Evolutionary conservation across 2,113 vertebrate species (phyloP).

Genomic region (Cromileptes altivelis): DNA sequence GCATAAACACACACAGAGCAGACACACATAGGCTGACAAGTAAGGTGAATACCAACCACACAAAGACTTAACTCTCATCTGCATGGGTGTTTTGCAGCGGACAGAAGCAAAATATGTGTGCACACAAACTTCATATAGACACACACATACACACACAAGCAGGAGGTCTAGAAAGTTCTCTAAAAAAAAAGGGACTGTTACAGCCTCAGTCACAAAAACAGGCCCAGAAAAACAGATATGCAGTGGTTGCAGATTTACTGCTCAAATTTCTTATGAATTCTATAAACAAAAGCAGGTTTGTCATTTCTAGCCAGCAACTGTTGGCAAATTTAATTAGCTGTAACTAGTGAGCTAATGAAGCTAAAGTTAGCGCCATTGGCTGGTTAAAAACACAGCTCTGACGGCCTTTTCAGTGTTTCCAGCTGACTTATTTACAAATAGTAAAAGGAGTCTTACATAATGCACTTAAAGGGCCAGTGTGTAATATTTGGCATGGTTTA

Average conservation of each 20-base stretch:
- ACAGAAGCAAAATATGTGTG: neutral
- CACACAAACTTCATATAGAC: neutral
- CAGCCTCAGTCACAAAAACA: neutral
- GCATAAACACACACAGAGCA: neutral
- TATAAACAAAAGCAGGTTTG: neutral
- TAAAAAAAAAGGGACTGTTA: neutral
- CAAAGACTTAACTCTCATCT: neutral
- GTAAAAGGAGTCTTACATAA: too few species aligned
- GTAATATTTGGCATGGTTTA: too few species aligned
- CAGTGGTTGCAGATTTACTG: neutral
- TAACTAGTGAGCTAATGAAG: neutral
- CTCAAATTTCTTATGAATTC: neutral
- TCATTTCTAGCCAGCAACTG: neutral
- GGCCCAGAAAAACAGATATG: neutral
- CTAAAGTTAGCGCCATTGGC: neutral
- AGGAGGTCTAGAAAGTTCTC: neutral
- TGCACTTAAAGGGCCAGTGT: too few species aligned
- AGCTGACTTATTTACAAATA: too few species aligned
- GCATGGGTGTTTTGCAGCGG: neutral
- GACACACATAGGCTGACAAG: neutral
- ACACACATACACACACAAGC: neutral
- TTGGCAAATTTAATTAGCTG: neutral
- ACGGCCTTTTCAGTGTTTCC: neutral
- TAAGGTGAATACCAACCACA: conserved; percentile 3
- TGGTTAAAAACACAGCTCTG: neutral